phyloP scores from a whole-genome alignment of 2,888 invertebrate genomes.

The Andrena camellia region DNA sequence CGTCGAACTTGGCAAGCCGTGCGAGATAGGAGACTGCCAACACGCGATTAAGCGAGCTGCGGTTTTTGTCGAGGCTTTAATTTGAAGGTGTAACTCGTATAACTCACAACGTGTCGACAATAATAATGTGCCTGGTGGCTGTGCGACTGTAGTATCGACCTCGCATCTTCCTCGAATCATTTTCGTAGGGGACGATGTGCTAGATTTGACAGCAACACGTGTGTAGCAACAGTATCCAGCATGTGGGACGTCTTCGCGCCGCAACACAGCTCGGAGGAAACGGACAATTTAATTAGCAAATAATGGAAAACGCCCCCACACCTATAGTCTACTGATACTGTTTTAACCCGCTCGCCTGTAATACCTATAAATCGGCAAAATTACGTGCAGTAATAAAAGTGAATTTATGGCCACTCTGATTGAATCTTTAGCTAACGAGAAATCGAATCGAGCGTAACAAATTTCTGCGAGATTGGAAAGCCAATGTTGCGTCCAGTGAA shows the following conservation, averaged over 20 bases:
- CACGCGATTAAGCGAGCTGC: constrained; percentile 45
- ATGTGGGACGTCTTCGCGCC: not conserved
- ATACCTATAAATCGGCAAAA: constrained; percentile 39
- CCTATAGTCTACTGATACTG: constrained; percentile 13
- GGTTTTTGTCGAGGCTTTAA: constrained; percentile 27
- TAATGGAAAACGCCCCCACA: constrained; percentile 30
- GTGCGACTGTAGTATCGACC: not conserved
- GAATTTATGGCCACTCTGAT: constrained; percentile 41
- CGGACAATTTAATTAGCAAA: constrained; percentile 42
- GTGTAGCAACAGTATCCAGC: constrained; percentile 1
- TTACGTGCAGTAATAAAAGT: constrained; percentile 10
- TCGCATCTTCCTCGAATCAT: constrained; percentile 2
- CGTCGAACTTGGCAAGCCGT: constrained; percentile 54
- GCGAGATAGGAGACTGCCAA: constrained; percentile 44
- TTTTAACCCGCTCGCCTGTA: not conserved
- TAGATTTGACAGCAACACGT: constrained; percentile 13
- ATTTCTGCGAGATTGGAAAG: constrained; percentile 19
- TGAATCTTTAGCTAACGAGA: constrained; percentile 45
- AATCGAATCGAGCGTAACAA: constrained; percentile 31
- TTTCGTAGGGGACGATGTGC: not conserved
- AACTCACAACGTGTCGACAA: constrained; percentile 38
- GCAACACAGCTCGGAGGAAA: not conserved
- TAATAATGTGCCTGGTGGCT: constrained; percentile 3
- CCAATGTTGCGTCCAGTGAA: not conserved
- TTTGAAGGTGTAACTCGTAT: constrained; percentile 28